A percentile compares a stretch with the other conserved stretches of the same genome.
Evolutionary conservation across 2,113 vertebrate genomes (phyloP).

Genomic region (Electrona antarctica): DNA sequence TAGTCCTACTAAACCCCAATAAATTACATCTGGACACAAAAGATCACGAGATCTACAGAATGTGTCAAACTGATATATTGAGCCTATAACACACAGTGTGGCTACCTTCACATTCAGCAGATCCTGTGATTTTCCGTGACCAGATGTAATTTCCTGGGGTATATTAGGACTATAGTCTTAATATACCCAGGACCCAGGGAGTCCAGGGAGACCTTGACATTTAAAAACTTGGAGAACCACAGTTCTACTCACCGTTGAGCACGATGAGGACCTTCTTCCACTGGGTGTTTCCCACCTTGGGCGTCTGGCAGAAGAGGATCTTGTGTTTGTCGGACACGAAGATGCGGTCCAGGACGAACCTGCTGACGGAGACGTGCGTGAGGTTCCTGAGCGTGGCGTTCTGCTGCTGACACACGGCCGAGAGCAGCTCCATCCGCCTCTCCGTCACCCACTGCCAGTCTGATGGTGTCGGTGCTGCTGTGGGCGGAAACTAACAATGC

Average conservation of each 20-base stretch:
- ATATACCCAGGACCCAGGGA: too few species aligned
- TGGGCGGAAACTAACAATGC: constrained; percentile 71
- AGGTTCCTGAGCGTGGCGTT: constrained; percentile 86
- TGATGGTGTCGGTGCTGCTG: constrained; percentile 59
- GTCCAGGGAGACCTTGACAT: too few species aligned
- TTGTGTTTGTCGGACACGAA: constrained; percentile 98
- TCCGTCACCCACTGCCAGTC: constrained; percentile 79
- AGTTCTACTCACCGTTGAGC: constrained; percentile 85
- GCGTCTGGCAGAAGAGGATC: constrained; percentile 98
- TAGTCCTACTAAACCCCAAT: too few species aligned
- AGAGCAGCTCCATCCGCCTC: constrained; percentile 84
- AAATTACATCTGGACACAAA: too few species aligned
- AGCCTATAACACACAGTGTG: too few species aligned
- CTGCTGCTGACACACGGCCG: constrained; percentile 77
- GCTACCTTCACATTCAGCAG: too few species aligned
- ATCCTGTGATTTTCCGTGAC: too few species aligned
- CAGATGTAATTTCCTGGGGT: too few species aligned
- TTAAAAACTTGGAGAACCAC: too few species aligned
- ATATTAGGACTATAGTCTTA: too few species aligned
- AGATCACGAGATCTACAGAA: too few species aligned
- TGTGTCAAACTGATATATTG: too few species aligned
- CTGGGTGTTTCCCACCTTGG: constrained; percentile 98
- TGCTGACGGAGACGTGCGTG: constrained; percentile 87
- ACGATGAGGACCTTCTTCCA: constrained; percentile 99
- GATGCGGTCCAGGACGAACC: constrained; percentile 96